phyloP scores from a whole-genome alignment of 2,888 invertebrate genomes.

The Heliconius aoede region DNA sequence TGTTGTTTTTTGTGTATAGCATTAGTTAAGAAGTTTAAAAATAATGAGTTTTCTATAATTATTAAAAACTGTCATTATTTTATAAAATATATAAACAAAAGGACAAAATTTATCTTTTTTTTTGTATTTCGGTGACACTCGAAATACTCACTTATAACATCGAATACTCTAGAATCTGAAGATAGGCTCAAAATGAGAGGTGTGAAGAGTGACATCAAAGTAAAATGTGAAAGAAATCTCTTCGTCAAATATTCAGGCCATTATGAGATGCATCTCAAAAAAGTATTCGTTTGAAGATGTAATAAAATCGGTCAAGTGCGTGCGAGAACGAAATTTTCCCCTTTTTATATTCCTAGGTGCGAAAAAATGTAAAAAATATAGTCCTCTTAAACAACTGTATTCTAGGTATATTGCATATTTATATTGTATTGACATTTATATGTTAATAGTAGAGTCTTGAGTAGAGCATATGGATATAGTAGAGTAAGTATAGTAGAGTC shows the following conservation, averaged over 20 bases:
- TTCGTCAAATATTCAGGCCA: conserved; percentile 39
- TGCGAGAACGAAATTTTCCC: conserved; percentile 31
- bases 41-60: too few relatives aligned
- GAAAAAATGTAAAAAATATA: neutral
- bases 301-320: conserved; percentile 40
- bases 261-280: conserved; percentile 44
- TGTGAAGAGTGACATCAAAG: conserved; percentile 44
- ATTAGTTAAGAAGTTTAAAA: too few relatives aligned
- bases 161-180: conserved; percentile 37
- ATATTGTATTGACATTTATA: too few relatives aligned
- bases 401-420: neutral
- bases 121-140: too few relatives aligned
- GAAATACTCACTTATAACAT: conserved; percentile 33
- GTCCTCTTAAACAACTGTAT: neutral
- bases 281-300: conserved; percentile 38
- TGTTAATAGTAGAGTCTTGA: too few relatives aligned
- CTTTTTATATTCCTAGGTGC: neutral
- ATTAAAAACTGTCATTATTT: too few relatives aligned
- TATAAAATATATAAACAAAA: too few relatives aligned
- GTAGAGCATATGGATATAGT: too few relatives aligned
- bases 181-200: conserved; percentile 39
- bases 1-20: too few relatives aligned
- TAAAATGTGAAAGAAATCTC: conserved; percentile 42
- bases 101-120: too few relatives aligned
- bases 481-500: too few relatives aligned